Evolutionary conservation across 1,140 invertebrate species (phyloP).

Genomic region (Drosophila santomea): DNA sequence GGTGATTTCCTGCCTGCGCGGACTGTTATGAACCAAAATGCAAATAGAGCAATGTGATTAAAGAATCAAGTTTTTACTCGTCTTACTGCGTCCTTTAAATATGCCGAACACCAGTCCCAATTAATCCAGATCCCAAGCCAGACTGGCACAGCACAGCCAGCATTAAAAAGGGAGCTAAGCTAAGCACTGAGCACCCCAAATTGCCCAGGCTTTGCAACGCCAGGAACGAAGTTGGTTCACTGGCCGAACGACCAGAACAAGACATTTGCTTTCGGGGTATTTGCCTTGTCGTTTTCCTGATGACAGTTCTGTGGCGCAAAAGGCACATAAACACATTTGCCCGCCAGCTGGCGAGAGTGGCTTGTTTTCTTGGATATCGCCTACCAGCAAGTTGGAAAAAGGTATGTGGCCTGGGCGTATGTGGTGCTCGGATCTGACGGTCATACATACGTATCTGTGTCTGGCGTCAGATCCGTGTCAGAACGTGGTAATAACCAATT

Average conservation of each 20-base stretch:
- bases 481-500: background rate
- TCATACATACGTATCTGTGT: background rate
- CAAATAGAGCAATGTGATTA: background rate
- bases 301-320: conserved; percentile 3
- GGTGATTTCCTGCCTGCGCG: conserved; percentile 37
- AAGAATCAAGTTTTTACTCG: no score
- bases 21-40: conserved; percentile 11
- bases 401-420: background rate
- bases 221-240: background rate
- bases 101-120: background rate
- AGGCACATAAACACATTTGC: conserved; percentile 7
- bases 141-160: no score
- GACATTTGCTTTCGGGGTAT: conserved; percentile 43
- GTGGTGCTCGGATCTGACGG: background rate
- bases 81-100: no score
- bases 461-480: background rate
- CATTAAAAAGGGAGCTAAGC: background rate
- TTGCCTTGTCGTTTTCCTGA: conserved; percentile 4
- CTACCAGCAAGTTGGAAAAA: background rate
- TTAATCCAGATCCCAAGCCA: background rate
- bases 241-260: background rate
- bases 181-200: background rate
- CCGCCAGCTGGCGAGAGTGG: background rate
- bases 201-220: no score
- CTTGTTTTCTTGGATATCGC: conserved; percentile 1